These are phyloP conservation scores for Cebidichthys violaceus DNA, from an alignment of 2,113 vertebrate genomes.

Conservation along the genomic window DNA sequence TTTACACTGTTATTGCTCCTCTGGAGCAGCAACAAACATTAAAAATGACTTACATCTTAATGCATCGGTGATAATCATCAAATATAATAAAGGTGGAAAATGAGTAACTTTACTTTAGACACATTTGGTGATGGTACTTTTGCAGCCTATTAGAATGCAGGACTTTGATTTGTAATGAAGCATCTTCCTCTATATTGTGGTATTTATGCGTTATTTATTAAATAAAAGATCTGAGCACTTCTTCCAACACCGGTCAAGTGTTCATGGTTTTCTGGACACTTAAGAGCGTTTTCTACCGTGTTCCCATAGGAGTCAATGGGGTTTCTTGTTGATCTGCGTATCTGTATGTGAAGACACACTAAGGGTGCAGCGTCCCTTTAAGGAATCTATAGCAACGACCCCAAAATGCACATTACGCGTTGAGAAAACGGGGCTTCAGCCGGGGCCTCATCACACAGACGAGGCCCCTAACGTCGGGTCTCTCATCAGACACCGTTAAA, in stretches of 20 bases:
- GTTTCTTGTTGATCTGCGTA: no score
- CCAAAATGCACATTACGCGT: conserved; percentile 16
- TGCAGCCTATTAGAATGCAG: not conserved
- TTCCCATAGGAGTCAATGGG: not conserved
- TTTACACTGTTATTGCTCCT: not conserved
- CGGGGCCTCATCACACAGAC: conserved; percentile 13
- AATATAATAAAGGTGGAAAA: not conserved
- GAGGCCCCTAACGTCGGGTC: conserved; percentile 8
- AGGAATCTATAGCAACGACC: conserved; percentile 31
- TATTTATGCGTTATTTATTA: not conserved
- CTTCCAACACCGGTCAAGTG: not conserved
- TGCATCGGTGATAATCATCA: not conserved
- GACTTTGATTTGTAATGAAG: not conserved
- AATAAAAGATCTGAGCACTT: not conserved
- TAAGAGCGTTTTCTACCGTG: not conserved
- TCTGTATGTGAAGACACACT: not conserved
- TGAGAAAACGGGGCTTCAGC: conserved; percentile 25
- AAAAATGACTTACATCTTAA: not conserved
- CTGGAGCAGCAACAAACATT: not conserved
- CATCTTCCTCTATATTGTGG: not conserved
- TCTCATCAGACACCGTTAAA: not conserved
- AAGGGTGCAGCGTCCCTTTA: conserved; percentile 45
- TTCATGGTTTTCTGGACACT: not conserved
- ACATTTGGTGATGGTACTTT: not conserved
- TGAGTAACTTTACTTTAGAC: not conserved